phyloP scores from a whole-genome alignment of 2,888 invertebrate genomes.

The Dryomyza anilis region DNA sequence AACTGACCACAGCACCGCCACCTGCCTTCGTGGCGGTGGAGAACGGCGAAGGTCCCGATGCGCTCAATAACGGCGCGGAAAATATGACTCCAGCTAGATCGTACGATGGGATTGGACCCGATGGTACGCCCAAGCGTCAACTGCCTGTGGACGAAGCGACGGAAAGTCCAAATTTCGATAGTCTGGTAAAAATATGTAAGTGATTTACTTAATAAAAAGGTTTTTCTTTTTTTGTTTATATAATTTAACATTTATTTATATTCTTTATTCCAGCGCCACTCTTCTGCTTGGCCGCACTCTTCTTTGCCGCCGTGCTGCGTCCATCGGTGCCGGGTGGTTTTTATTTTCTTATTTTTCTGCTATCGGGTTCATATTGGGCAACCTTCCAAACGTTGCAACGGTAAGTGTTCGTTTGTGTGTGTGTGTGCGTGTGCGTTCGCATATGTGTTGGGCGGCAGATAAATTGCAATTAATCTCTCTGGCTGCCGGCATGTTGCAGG shows the following conservation, averaged over 20 bases:
- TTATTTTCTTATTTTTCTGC: constrained; percentile 86
- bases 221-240: too few species aligned
- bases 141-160: constrained; percentile 46
- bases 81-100: constrained; percentile 1
- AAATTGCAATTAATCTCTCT: background rate
- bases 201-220: background rate
- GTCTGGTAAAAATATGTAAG: constrained; percentile 55
- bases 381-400: constrained; percentile 75
- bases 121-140: constrained; percentile 36
- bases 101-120: background rate
- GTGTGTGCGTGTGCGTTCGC: background rate
- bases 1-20: constrained; percentile 42
- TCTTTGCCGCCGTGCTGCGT: constrained; percentile 67
- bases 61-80: constrained; percentile 1
- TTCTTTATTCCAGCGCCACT: constrained; percentile 49
- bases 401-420: constrained; percentile 49
- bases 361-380: constrained; percentile 86
- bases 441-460: background rate
- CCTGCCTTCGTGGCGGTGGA: constrained; percentile 42
- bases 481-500: too few species aligned
- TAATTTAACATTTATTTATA: background rate
- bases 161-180: constrained; percentile 49
- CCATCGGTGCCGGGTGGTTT: constrained; percentile 84
- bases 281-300: constrained; percentile 55
- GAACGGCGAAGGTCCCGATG: constrained; percentile 35